Percentiles rank a stretch among this genome's conserved stretches.
Conservation (phyloP, 2,888 invertebrate species). For the Helobdella robusta region DNA sequence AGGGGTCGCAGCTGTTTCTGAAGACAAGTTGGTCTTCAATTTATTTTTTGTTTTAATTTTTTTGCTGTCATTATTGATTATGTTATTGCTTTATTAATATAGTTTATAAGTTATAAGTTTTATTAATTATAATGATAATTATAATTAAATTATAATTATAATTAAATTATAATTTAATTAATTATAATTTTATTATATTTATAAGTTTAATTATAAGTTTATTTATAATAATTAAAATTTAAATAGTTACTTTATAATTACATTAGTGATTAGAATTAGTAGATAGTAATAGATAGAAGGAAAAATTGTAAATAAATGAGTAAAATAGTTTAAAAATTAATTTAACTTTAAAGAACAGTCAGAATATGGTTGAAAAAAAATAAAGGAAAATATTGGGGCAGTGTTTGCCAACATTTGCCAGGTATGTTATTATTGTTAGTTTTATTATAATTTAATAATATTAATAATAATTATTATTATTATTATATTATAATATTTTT, state of each 20-base stretch:
- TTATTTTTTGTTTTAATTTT: background rate
- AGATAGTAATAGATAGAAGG: background rate
- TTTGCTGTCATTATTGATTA: background rate
- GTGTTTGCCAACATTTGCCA: conserved; percentile 88
- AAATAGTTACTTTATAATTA: background rate
- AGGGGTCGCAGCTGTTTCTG: conserved; percentile 8
- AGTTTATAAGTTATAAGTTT: too few relatives aligned
- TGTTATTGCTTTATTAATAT: too few relatives aligned
- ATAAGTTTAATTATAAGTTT: background rate
- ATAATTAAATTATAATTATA: too few relatives aligned
- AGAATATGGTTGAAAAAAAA: conserved; percentile 92
- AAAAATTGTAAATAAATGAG: background rate
- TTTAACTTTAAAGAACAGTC: conserved; percentile 63
- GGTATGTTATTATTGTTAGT: conserved; percentile 37
- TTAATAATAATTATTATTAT: background rate
- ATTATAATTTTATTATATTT: too few relatives aligned
- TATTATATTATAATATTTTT: background rate
- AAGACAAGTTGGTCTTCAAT: conserved; percentile 17
- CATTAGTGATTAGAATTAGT: background rate
- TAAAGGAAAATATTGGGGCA: conserved; percentile 96
- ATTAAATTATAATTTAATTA: too few relatives aligned
- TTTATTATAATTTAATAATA: background rate
- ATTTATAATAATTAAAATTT: background rate
- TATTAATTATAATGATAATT: too few relatives aligned
- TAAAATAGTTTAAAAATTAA: background rate